Evolutionary conservation across 2,888 invertebrate species (phyloP).

Genomic region (Agapostemon virescens): DNA sequence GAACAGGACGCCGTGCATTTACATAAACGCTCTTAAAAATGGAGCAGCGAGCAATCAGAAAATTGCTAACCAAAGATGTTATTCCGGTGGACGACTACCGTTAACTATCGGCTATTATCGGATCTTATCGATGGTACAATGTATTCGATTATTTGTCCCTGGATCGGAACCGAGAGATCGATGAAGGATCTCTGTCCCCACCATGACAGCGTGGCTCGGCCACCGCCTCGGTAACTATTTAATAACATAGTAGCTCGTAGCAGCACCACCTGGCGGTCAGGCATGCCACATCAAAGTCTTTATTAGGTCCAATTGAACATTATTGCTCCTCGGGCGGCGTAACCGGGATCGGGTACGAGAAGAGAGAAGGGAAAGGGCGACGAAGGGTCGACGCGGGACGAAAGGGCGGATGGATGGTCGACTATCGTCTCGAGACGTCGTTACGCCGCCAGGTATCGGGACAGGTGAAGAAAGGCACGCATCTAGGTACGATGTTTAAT

Average conservation of each 20-base stretch:
- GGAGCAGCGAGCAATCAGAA: neutral
- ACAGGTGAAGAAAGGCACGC: conserved; percentile 34
- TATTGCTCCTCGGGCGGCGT: conserved; percentile 58
- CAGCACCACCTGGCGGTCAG: conserved; percentile 69
- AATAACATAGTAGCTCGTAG: conserved; percentile 67
- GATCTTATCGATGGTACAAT: neutral
- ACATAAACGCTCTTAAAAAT: neutral
- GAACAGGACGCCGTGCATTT: neutral
- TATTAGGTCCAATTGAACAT: conserved; percentile 70
- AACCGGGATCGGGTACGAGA: conserved; percentile 18
- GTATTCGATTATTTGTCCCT: conserved; percentile 39
- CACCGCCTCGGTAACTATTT: conserved; percentile 71
- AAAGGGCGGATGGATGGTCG: neutral
- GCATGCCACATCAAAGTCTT: conserved; percentile 69
- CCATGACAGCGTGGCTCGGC: conserved; percentile 27
- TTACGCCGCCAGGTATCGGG: conserved; percentile 30
- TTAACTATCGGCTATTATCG: conserved; percentile 15
- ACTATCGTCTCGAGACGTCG: conserved; percentile 18
- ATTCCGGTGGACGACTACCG: neutral
- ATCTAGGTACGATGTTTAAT: conserved; percentile 26
- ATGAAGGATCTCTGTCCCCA: conserved; percentile 38
- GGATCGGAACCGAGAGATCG: neutral
- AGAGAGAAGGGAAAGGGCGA: neutral
- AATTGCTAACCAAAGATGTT: neutral
- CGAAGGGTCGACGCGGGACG: conserved; percentile 5